Evolutionary conservation across 2,888 invertebrate species (phyloP), one percentile per base, ranked within the genome.

Genomic region (Eupithecia insigniata): DNA sequence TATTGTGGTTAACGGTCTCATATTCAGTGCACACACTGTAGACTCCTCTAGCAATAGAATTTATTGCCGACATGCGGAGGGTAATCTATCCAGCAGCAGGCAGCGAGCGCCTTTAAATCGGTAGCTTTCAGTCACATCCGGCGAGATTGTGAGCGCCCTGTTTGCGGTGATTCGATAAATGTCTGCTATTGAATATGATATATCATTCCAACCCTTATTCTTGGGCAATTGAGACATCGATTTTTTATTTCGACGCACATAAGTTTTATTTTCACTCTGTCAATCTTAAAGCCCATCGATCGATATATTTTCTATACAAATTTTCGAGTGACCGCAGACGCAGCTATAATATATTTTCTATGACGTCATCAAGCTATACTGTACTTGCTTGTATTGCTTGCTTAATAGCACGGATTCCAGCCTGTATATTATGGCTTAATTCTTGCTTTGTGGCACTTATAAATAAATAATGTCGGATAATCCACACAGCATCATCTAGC

Each of bases 61-160:
- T 86, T 85, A 86, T 85, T 81, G 80, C 81, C 78, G 76, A 80
- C 83, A 83, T n/a, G 83, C 82, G 80, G 84, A 81, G 83, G 80
- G 81, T 80, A 82, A 85, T 84, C 82, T 83, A 84, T 82, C 82
- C 82, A 79, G 79, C 78, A 79, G 71, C 77, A 80, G 72, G 72
- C 77, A 78, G 79, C 76, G 77, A 76, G 79, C 76, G 77, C 78
- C 74, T 80, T 78, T 80, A 83, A 83, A 84, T 84, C 83, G 82
- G 73, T 75, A 80, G 80, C 81, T 80, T 81, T 86, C 82, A 83
- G 83, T 82, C 83, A 83, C 82, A 78, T 74, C 78, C 78, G 76
- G 74, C 76, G 77, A 74, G 58, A 58, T 69, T 67, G 73, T 72
- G 74, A 75, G 71, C 74, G 73, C 69, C 75, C 76, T 71, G 79